These are phyloP conservation scores for Drosophila kanekoi DNA, from an alignment of 2,888 invertebrate genomes.

Conservation along the genomic window DNA sequence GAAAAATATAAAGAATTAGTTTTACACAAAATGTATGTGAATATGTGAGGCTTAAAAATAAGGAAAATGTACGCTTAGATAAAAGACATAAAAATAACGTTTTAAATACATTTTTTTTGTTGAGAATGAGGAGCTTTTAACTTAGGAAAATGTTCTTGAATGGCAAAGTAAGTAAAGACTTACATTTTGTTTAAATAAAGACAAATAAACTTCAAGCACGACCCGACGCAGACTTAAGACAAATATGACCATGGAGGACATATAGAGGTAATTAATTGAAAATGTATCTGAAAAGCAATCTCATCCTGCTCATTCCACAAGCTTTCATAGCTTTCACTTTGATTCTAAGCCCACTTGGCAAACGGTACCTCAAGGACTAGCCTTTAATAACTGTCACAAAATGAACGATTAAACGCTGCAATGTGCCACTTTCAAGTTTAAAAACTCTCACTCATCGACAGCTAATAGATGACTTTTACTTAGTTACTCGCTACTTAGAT, in stretches of 20 bases:
- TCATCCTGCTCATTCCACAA: too few relatives aligned
- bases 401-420: conserved; percentile 35
- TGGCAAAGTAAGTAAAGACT: too few relatives aligned
- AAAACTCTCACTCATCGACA: conserved; percentile 9
- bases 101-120: too few relatives aligned
- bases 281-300: too few relatives aligned
- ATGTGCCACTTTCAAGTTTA: conserved; percentile 25
- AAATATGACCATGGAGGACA: background rate
- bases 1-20: too few relatives aligned
- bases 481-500: conserved; percentile 28
- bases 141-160: too few relatives aligned
- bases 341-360: background rate
- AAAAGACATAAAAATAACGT: too few relatives aligned
- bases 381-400: conserved; percentile 14
- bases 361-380: conserved; percentile 1
- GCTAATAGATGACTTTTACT: conserved; percentile 50
- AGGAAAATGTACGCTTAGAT: background rate
- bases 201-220: too few relatives aligned
- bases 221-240: too few relatives aligned
- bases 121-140: too few relatives aligned
- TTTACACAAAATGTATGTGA: background rate
- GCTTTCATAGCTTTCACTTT: background rate
- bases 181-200: too few relatives aligned
- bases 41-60: background rate
- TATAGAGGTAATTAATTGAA: too few relatives aligned